These are phyloP conservation scores for Belonocnema kinseyi DNA, from an alignment of 1,140 invertebrate genomes.

Conservation along the genomic window DNA sequence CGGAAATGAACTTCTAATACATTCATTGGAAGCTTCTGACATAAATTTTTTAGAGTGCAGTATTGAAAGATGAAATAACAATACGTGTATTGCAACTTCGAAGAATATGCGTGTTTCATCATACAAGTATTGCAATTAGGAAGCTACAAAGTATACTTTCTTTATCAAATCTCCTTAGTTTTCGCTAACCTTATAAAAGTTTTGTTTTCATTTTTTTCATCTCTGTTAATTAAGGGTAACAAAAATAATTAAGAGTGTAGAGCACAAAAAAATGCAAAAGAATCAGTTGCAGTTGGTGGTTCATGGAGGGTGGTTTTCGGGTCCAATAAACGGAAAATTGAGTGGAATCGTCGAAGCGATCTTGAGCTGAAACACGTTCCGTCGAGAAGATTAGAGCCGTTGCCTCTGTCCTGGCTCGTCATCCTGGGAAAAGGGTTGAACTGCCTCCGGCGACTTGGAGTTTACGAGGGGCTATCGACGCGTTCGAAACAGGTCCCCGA, in stretches of 20 bases:
- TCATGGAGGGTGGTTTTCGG: conserved; percentile 44
- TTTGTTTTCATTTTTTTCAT: too few relatives aligned
- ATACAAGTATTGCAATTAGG: too few relatives aligned
- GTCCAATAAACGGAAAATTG: conserved; percentile 60
- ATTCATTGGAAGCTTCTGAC: too few relatives aligned
- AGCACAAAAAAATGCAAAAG: conserved; percentile 8
- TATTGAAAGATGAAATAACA: too few relatives aligned
- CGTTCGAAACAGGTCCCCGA: conserved; percentile 61
- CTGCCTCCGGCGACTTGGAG: conserved; percentile 55
- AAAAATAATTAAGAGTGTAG: conserved; percentile 28
- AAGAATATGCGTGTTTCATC: too few relatives aligned
- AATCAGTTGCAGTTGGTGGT: conserved; percentile 42
- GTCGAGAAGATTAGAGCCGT: conserved; percentile 55
- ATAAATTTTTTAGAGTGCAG: too few relatives aligned
- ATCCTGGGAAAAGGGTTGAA: conserved; percentile 55
- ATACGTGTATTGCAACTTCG: too few relatives aligned
- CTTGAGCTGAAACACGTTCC: conserved; percentile 52
- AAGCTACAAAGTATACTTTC: too few relatives aligned
- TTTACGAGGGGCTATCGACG: conserved; percentile 59
- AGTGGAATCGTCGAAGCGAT: conserved; percentile 50
- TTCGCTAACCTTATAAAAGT: too few relatives aligned
- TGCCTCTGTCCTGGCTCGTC: conserved; percentile 52
- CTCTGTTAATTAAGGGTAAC: too few relatives aligned
- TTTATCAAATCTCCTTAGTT: too few relatives aligned
- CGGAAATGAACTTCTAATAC: too few relatives aligned